phyloP scores from a whole-genome alignment of 2,888 invertebrate species.

The Callyntrura sp. region DNA sequence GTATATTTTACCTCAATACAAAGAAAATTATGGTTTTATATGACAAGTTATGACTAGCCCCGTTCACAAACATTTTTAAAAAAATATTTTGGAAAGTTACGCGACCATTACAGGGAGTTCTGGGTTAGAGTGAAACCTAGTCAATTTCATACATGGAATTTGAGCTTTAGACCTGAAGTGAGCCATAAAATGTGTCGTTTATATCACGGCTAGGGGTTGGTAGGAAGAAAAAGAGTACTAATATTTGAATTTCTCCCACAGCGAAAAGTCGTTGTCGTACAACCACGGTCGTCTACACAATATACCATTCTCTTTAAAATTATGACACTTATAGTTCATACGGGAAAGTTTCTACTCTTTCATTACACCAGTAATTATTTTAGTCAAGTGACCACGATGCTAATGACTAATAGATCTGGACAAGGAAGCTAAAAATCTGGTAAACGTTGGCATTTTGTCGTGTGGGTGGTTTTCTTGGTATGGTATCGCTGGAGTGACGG shows the following conservation, averaged over 20 bases:
- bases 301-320: constrained; percentile 1
- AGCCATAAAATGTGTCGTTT: constrained; percentile 50
- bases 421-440: constrained; percentile 5
- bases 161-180: constrained; percentile 51
- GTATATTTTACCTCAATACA: constrained; percentile 64
- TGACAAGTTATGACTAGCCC: constrained; percentile 58
- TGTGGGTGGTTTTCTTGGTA: constrained; percentile 49
- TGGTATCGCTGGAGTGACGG: not conserved
- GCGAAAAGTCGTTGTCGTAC: constrained; percentile 31
- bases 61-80: constrained; percentile 32
- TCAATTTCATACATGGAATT: constrained; percentile 40
- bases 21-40: constrained; percentile 65
- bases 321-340: not conserved
- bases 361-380: constrained; percentile 35
- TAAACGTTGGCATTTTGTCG: constrained; percentile 2
- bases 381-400: not conserved
- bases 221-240: constrained; percentile 21
- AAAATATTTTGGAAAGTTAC: constrained; percentile 67
- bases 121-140: constrained; percentile 10
- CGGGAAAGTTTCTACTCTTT: constrained; percentile 4
- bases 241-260: constrained; percentile 46
- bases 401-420: constrained; percentile 21
- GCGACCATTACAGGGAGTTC: constrained; percentile 13
- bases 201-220: constrained; percentile 57
- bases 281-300: not conserved